Conservation (phyloP, 2,113 vertebrate genomes). For the Girardinichthys multiradiatus region DNA sequence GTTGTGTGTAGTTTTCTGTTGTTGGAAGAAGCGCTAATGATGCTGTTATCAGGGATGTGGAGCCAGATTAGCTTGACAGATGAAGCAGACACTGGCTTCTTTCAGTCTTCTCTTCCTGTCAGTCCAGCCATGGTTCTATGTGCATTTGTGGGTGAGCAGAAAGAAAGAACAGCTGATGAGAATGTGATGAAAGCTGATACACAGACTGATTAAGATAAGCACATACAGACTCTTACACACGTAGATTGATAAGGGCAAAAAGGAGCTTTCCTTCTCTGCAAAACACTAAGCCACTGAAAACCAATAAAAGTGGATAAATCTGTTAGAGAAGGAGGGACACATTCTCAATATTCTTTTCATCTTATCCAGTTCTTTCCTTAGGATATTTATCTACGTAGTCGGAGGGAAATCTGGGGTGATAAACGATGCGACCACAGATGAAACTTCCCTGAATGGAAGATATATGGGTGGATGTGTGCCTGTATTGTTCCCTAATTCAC, state of each 20-base stretch:
- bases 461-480: background rate
- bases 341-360: slow-evolving; percentile 44
- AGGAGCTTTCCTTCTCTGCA: slow-evolving; percentile 12
- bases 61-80: slow-evolving; percentile 66
- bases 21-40: slow-evolving; percentile 56
- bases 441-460: slow-evolving; percentile 28
- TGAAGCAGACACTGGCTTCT: slow-evolving; percentile 47
- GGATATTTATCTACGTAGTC: slow-evolving; percentile 26
- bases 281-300: slow-evolving; percentile 31
- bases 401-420: slow-evolving; percentile 12
- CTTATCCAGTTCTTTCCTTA: slow-evolving; percentile 35
- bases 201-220: slow-evolving; percentile 29
- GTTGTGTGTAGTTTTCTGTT: slow-evolving; percentile 41
- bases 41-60: slow-evolving; percentile 59
- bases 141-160: slow-evolving; percentile 23
- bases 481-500: slow-evolving; percentile 26
- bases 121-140: slow-evolving; percentile 29
- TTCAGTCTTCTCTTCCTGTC: slow-evolving; percentile 40
- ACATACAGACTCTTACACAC: slow-evolving; percentile 14
- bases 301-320: slow-evolving; percentile 14
- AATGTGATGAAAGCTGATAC: slow-evolving; percentile 23
- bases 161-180: slow-evolving; percentile 25
- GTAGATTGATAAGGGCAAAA: slow-evolving; percentile 27
- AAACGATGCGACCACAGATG: background rate
- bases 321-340: slow-evolving; percentile 51